Evolutionary conservation across 2,888 invertebrate genomes (phyloP), one percentile per base, ranked within the genome.

Genomic region (Nycteola revayana): DNA sequence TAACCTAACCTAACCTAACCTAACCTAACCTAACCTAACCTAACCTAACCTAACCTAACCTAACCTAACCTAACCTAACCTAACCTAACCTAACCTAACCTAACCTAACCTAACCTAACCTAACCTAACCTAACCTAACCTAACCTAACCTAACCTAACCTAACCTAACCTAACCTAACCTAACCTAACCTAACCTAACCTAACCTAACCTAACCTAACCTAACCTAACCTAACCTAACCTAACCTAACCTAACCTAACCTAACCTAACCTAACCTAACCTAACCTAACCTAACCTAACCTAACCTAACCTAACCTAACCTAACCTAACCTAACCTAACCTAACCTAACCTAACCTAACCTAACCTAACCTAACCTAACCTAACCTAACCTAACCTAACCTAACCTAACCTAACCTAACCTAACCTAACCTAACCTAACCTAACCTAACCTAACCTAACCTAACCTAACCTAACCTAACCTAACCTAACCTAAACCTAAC

Each of bases 291-390:
- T 42, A 42, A 42, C 41, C 41, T 42, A 42, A 36, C 41, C 32
- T 36, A 42, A 42, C 41, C 41, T 36, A 42, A 42, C 36, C 37
- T 37, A 42, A 36, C 42, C 37, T 37, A 42, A 42, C 42, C 42
- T 38, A 38, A 42, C 42, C 43, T 43, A 43, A 43, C 43, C 43
- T 43, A 43, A 43, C 43, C 43, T 43, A 38, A 43, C 38, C 43
- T 43, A 43, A 43, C 43, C 43, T 43, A 43, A 43, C 43, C 43
- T 43, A 36, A 36, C 28, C 37, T 39, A 34, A 34, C 33, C 38
- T 39, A 43, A 42, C 37, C 38, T 43, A 35, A 38, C 32, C 42
- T 32, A 30, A 34, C 32, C 34, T 38, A 34, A 34, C 32, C 31
- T 35, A 37, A 39, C 43, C 39, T 39, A 44, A 40, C 39, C 39